Evolutionary conservation across 2,888 invertebrate genomes (phyloP), one percentile per base, ranked within the genome.

Genomic region (Linnaemya tessellans): DNA sequence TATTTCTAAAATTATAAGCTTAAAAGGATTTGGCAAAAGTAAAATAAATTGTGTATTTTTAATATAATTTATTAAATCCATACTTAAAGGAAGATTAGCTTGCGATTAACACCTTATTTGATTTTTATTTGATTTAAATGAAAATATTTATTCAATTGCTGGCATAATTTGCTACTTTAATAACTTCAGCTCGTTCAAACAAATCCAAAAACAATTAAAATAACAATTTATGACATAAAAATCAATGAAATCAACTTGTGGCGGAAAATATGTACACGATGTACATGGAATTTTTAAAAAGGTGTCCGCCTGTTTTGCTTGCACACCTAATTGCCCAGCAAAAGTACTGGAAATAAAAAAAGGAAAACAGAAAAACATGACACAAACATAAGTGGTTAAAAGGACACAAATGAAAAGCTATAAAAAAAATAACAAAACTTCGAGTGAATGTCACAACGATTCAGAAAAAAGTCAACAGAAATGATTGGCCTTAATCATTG

Each of bases 201-300:
- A 10, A 25, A 25, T 35, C 13, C 58, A 54, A 79, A 68, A 79
- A 43, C 64, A 67, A 43, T 68, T 49, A 20, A 71, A 60, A 79
- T 62, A 79, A 51, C 56, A 67, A 43, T 74, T 68, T 77, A 77
- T 68, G 80, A 77, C 80, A 71, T 67, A 80, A 84, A 82, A 84
- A 80, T 84, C 84, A 85, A 81, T 74, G 78, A 85, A 85, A 75
- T 79, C 81, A 85, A 82, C 51, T 82, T 85, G 75, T 82, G 80
- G 85, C 79, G 77, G 85, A 85, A 82, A 79, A 85, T 74, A 70
- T 74, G 64, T 79, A 8, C 15, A 56, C 73, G 78, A 81, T 82
- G 84, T 51, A 64, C 49, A 64, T 75, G 70, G 85, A 85, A 85
- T 85, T 71, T 75, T 81, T 56, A 85, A 82, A 74, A 85, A 75